phyloP scores from a whole-genome alignment of 2,113 vertebrate species.

The Oxyruncus cristatus region DNA sequence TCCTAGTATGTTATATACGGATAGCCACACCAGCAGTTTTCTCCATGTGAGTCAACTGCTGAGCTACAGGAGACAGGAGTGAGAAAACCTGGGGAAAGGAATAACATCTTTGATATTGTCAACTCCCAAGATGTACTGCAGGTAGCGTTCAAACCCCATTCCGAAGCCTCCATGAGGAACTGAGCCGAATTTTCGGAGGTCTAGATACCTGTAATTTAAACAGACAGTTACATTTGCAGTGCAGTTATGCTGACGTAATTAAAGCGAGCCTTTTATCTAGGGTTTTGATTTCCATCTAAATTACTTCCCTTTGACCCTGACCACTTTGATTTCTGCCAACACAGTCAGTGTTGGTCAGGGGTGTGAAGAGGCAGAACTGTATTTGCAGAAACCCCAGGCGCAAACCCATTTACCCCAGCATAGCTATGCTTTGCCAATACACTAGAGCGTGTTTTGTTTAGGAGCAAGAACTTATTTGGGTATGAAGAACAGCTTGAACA shows the following conservation, averaged over 20 bases:
- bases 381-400: background rate
- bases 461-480: background rate
- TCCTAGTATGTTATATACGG: background rate
- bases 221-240: background rate
- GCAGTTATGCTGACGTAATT: background rate
- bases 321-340: background rate
- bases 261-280: background rate
- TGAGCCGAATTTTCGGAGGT: slow-evolving; percentile 91
- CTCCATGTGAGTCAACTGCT: background rate
- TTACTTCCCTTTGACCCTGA: background rate
- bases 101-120: slow-evolving; percentile 97
- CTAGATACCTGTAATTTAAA: slow-evolving; percentile 87
- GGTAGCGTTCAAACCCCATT: slow-evolving; percentile 95
- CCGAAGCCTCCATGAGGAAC: slow-evolving; percentile 95
- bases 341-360: background rate
- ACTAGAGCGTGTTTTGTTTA: background rate
- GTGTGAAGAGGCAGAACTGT: background rate
- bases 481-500: background rate
- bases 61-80: slow-evolving; percentile 86
- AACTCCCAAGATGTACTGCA: slow-evolving; percentile 91
- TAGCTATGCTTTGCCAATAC: background rate
- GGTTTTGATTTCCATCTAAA: slow-evolving; percentile 5
- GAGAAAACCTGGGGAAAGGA: slow-evolving; percentile 92
- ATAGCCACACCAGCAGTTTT: background rate
- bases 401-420: background rate